A percentile compares a stretch with the other conserved stretches of the same genome.
phyloP scores from a whole-genome alignment of 2,888 invertebrate species.

The Bimastos eiseni region DNA sequence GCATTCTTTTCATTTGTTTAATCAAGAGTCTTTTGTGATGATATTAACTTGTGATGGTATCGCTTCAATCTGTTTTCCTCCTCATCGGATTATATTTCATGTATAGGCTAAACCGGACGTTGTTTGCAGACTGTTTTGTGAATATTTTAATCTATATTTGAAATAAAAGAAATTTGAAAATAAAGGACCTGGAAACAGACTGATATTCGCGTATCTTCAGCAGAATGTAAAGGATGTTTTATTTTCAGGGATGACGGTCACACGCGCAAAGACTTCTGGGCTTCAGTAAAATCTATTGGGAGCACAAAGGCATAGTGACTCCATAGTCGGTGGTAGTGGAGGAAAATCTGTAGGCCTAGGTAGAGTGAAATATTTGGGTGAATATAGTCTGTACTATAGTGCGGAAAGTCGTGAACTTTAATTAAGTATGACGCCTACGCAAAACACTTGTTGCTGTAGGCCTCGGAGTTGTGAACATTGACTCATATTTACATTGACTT shows the following conservation, averaged over 20 bases:
- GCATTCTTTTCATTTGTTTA: neutral
- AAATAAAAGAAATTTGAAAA: neutral
- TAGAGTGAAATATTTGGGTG: too few relatives aligned
- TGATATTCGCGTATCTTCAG: neutral
- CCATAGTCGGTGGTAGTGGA: too few relatives aligned
- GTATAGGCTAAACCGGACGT: neutral
- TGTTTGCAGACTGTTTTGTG: neutral
- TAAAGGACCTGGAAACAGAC: neutral
- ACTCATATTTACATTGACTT: too few relatives aligned
- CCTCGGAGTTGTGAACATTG: too few relatives aligned
- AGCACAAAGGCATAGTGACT: neutral
- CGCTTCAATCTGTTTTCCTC: neutral
- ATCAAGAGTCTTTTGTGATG: neutral
- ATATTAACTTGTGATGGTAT: neutral
- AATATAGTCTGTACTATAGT: too few relatives aligned
- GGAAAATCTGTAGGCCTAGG: too few relatives aligned
- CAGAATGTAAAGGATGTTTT: neutral
- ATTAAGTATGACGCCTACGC: too few relatives aligned
- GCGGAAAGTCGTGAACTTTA: too few relatives aligned
- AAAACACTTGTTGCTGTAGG: too few relatives aligned
- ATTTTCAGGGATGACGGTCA: neutral
- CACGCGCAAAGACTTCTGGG: neutral
- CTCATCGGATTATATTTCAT: neutral
- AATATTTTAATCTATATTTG: conserved; percentile 13
- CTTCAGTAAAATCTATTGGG: neutral